Percentiles rank a stretch among this genome's conserved stretches.
Evolutionary conservation across 2,888 invertebrate genomes (phyloP).

Genomic region (Spilosoma lubricipeda): DNA sequence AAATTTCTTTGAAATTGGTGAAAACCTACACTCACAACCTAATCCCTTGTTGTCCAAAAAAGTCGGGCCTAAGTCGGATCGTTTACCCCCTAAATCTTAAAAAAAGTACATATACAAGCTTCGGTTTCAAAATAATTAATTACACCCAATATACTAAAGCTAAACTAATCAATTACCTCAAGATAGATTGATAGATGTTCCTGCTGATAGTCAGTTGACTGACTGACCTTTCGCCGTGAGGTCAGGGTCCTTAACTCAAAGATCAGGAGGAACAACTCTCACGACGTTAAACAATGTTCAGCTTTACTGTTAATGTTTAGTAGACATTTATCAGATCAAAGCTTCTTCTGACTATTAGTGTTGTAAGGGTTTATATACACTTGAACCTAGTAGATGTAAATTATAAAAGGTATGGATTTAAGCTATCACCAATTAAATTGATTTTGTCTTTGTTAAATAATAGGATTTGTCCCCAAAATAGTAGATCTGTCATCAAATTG

Average conservation of each 20-base stretch:
- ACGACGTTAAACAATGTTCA: conserved; percentile 41
- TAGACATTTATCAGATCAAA: conserved; percentile 48
- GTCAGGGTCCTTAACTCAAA: conserved; percentile 34
- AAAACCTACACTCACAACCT: too few species aligned
- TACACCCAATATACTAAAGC: neutral
- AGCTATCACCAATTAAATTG: too few species aligned
- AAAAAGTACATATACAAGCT: neutral
- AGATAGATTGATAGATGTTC: conserved; percentile 10
- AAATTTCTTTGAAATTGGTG: too few species aligned
- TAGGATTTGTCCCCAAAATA: too few species aligned
- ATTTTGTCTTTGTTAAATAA: too few species aligned
- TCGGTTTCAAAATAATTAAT: neutral
- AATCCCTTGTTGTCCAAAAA: too few species aligned
- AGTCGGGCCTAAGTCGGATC: too few species aligned
- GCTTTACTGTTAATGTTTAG: conserved; percentile 56
- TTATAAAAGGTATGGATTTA: too few species aligned
- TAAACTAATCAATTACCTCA: neutral
- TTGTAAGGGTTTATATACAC: conserved; percentile 16
- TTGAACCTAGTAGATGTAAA: neutral
- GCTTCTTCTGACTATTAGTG: conserved; percentile 52
- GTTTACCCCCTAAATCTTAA: neutral
- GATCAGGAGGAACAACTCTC: conserved; percentile 32
- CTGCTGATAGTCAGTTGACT: conserved; percentile 11
- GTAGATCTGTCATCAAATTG: too few species aligned
- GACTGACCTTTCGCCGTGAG: conserved; percentile 22